Evolutionary conservation across 2,888 invertebrate species (phyloP).

Genomic region (Achlya flavicornis): DNA sequence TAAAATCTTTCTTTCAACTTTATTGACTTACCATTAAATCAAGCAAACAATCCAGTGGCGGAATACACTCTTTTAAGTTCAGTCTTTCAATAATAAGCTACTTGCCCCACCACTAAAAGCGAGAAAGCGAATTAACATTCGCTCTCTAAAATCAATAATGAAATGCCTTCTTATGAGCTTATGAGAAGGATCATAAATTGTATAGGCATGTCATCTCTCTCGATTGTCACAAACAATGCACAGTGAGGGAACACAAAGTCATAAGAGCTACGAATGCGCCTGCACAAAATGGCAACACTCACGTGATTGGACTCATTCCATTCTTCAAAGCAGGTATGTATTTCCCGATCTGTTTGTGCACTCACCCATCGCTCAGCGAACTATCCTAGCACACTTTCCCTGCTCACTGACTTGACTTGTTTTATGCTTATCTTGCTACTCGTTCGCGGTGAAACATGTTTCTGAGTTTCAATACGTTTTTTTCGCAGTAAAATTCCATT

Average conservation of each 20-base stretch:
- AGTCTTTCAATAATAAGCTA: neutral
- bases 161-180: too few species aligned
- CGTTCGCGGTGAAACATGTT: neutral
- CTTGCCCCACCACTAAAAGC: neutral
- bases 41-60: neutral
- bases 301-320: too few species aligned
- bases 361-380: too few species aligned
- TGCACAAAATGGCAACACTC: too few species aligned
- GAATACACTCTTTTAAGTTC: neutral
- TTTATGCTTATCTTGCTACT: neutral
- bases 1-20: neutral
- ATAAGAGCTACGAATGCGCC: too few species aligned
- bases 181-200: too few species aligned
- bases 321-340: too few species aligned
- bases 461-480: neutral
- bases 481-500: neutral
- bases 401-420: too few species aligned
- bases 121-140: neutral
- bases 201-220: neutral
- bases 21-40: constrained; percentile 2
- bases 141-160: too few species aligned
- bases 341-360: too few species aligned
- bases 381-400: neutral
- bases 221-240: too few species aligned
- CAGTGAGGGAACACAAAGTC: too few species aligned